Conservation (phyloP, 2,113 vertebrate genomes). For the Empidonax traillii region DNA sequence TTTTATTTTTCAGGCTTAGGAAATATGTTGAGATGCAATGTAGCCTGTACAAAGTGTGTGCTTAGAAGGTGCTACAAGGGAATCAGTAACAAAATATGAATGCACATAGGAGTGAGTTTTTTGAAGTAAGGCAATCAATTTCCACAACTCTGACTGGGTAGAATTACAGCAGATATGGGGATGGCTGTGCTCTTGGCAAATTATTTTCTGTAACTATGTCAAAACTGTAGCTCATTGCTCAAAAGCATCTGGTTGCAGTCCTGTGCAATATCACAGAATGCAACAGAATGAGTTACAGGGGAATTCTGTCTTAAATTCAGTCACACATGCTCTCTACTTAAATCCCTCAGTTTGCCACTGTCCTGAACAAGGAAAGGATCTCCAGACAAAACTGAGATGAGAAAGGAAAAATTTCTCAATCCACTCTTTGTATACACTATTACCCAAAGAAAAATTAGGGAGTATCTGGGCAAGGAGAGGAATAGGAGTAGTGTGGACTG, state of each 20-base stretch:
- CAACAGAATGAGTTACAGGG: background rate
- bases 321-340: fast-evolving
- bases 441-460: background rate
- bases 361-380: background rate
- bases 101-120: background rate
- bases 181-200: background rate
- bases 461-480: background rate
- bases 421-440: background rate
- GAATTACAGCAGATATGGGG: background rate
- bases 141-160: background rate
- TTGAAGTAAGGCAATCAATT: background rate
- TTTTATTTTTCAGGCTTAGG: background rate
- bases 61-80: background rate
- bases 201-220: background rate
- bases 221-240: background rate
- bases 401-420: background rate
- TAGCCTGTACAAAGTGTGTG: background rate
- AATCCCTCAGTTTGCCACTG: background rate
- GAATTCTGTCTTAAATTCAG: background rate
- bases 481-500: background rate
- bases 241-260: background rate
- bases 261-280: background rate
- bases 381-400: background rate
- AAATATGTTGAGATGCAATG: background rate
- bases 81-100: background rate